A percentile compares a stretch with the other conserved stretches of the same genome.
Evolutionary conservation across 1,140 invertebrate species (phyloP).

Genomic region (Dreissena rostriformis): DNA sequence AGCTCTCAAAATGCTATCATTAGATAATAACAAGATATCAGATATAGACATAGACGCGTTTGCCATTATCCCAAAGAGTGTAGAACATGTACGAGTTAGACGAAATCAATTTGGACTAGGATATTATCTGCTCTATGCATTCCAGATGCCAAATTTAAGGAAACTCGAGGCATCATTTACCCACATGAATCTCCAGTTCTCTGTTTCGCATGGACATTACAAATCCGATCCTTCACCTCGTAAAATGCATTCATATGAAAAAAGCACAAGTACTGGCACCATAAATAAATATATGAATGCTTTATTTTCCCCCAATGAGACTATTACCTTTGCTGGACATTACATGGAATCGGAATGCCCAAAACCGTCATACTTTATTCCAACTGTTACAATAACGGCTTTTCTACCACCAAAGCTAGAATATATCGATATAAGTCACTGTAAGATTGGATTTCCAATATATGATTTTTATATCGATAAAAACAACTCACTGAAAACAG

Average conservation of each 20-base stretch:
- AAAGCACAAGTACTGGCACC: background rate
- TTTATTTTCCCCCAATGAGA: background rate
- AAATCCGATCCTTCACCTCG: background rate
- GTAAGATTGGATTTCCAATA: slow-evolving; percentile 6
- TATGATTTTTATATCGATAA: slow-evolving; percentile 6
- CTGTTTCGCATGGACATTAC: background rate
- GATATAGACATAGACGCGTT: too few relatives aligned
- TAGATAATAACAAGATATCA: too few relatives aligned
- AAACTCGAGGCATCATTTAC: slow-evolving; percentile 8
- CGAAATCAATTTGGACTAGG: background rate
- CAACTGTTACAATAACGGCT: background rate
- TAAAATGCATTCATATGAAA: background rate
- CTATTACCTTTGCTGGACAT: background rate
- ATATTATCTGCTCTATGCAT: slow-evolving; percentile 15
- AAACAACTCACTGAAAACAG: slow-evolving; percentile 16
- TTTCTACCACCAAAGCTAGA: slow-evolving; percentile 29
- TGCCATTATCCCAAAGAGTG: background rate
- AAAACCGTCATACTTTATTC: background rate
- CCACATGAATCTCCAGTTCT: background rate
- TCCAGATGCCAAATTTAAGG: slow-evolving; percentile 8
- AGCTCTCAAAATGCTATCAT: slow-evolving; percentile 7
- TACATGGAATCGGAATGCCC: background rate
- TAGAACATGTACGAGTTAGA: background rate
- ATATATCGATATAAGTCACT: slow-evolving; percentile 28
- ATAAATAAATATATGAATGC: background rate